Base-by-base conservation (phyloP, 1,140 invertebrate species). In the Neomicropteryx cornuta region DNA sequence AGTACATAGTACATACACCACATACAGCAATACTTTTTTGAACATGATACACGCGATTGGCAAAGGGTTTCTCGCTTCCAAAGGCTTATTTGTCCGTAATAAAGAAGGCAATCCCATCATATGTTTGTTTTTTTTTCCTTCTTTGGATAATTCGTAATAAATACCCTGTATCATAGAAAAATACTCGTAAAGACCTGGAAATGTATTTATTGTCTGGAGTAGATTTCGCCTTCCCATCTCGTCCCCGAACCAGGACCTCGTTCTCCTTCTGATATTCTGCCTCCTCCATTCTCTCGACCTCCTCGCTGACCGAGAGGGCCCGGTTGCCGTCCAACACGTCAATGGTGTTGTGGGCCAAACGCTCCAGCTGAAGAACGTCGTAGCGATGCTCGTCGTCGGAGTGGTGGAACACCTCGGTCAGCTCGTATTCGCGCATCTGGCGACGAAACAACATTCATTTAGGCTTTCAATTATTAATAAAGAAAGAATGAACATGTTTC, bases 321-420 rank as follows among this genome's bases (percentile, higher is more conserved):
- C 81, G 74, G 60, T 86, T 86, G 47, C 79, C 79, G 48, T 76
- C 76, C 44, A 73, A 51, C 45, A 75, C 55, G 56, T 73, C 65
- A 43, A 75, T 72, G 41, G 56, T 70, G 50, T 77, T 79, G 48
- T 77, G 75, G 47, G 70, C 73, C 33, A 75, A 63, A 45, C 74
- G 71, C 47, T 78, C 70, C 46, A 80, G 68, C 46, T 76, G 75
- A 18, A 87, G 60, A 35, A 79, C 74, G 47, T 81, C 81, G 67
- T 86, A 87, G 60, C 76, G 73, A 49, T 78, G 75, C 51, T 86
- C 80, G 56, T 86, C 82, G 57, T 85, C 81, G 39, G 67, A 60
- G 48, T 81, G 78, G 62, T 87, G 82, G 59, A 88, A 88, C 40
- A 83, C 82, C 66, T 88, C 82, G 44, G 81, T 83, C 44, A 89